A percentile compares a stretch with the other conserved stretches of the same genome.
Conservation (phyloP, 2,797 vertebrate species). For the Coracias cyanogaster region DNA sequence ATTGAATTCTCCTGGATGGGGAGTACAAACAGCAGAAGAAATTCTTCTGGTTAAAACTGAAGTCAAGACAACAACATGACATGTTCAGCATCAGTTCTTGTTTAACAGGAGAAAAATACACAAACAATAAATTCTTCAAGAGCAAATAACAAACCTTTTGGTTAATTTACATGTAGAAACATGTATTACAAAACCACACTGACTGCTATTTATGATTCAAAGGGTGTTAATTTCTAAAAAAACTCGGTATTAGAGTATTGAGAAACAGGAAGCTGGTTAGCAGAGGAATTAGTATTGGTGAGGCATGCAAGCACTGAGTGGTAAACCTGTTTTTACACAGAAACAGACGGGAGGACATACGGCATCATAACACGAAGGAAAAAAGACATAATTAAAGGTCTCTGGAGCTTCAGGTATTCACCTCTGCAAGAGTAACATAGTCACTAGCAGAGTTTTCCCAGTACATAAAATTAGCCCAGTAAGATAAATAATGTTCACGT, state of each 20-base stretch:
- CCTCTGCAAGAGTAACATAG: not conserved
- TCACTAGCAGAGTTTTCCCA: not conserved
- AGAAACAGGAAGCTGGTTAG: not conserved
- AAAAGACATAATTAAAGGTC: not conserved
- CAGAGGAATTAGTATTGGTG: not conserved
- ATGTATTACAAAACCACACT: not conserved
- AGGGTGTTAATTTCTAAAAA: not conserved
- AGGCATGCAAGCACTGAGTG: not conserved
- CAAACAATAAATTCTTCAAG: not conserved
- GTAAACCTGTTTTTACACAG: not conserved
- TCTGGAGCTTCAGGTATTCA: not conserved
- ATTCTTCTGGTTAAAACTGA: not conserved
- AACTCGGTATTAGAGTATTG: not conserved
- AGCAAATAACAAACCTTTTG: not conserved
- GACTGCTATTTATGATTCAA: not conserved
- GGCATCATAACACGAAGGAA: not conserved
- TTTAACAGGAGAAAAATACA: not conserved
- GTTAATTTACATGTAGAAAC: not conserved
- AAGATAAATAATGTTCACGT: not conserved
- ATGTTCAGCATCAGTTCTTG: not conserved
- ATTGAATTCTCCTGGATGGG: constrained; percentile 20
- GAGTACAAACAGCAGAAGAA: not conserved
- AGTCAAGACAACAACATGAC: not conserved
- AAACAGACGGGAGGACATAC: not conserved
- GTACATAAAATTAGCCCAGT: not conserved